Evolutionary conservation across 2,797 vertebrate species (phyloP).

Genomic region (Hoplostethus mediterraneus): DNA sequence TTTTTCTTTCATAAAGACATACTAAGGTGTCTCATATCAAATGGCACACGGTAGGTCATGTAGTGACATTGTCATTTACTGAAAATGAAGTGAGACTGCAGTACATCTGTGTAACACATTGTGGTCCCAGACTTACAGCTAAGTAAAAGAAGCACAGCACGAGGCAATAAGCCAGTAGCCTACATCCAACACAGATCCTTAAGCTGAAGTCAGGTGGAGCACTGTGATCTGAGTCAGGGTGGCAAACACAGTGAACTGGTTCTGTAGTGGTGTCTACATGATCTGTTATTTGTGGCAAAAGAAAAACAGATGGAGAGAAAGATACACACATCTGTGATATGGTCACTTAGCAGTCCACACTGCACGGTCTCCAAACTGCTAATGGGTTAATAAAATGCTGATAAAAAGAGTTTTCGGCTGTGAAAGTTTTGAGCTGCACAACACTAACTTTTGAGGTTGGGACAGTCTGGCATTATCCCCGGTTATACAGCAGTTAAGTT

Average conservation of each 20-base stretch:
- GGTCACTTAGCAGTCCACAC: background rate
- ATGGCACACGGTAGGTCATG: background rate
- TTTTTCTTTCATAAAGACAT: background rate
- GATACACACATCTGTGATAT: background rate
- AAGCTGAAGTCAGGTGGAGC: slow-evolving; percentile 14
- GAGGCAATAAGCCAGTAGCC: background rate
- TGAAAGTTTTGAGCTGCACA: background rate
- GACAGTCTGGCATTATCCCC: slow-evolving; percentile 37
- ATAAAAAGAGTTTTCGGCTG: background rate
- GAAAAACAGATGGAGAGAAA: background rate
- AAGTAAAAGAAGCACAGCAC: background rate
- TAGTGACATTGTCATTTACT: background rate
- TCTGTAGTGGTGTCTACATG: slow-evolving; percentile 42
- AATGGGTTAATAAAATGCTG: background rate
- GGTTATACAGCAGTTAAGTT: slow-evolving; percentile 55
- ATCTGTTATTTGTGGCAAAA: background rate
- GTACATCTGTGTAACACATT: background rate
- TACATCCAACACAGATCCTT: slow-evolving; percentile 5
- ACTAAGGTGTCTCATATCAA: background rate
- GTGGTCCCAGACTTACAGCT: background rate
- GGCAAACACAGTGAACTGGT: slow-evolving; percentile 38
- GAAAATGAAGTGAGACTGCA: background rate
- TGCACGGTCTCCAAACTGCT: background rate
- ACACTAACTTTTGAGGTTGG: background rate
- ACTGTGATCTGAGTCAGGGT: slow-evolving; percentile 2